Base-by-base conservation (phyloP, 2,888 invertebrate species). In the Tinea semifulvella region DNA sequence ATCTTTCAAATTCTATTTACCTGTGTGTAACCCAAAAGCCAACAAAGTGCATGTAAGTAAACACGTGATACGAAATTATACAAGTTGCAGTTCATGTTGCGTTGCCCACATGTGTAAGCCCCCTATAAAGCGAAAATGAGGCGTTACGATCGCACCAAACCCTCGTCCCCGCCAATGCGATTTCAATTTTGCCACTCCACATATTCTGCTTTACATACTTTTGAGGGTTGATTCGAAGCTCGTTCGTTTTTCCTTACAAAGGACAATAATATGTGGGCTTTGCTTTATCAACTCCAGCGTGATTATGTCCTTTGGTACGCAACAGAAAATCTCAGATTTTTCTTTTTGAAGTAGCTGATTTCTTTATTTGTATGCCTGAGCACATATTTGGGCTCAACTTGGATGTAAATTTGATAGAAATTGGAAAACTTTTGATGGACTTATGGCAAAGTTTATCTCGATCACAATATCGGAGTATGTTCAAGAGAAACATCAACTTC, bases 161-260 rank as follows among this genome's bases (percentile, higher is more conserved):
- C 46, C 54, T 48, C 52, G 53, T 53, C 63, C 54, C 43, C 48
- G 45, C 55, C 61, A 60, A 67, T 63, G 62, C 61, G 65, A 64
- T 63, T 68, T 66, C 65, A 65, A 66, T 67, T 68, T 61, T 56
- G 57, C 60, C 61, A 60, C 60, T 65, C 56, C 59, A 63, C 60
- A 58, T 57, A 57, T 57, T 61, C 57, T 50, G 56, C 55, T 64
- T 61, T 58, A 51, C 53, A 53, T 54, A 53, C 52, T 52, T 56
- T 52, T 54, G 52, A 53, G 49, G 50, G 54, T 54, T 57, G 57
- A 61, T 27, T 17, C 27, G n/a, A 10, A 17, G 22, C 61, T 59
- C 56, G 57, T 60, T 54, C 56, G 54, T 61, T 61, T 63, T 57
- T 59, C 61, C 60, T 61, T 57, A 64, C 65, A 66, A 65, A 64